Conservation (phyloP, 2,113 vertebrate genomes). For the Larimichthys crocea region DNA sequence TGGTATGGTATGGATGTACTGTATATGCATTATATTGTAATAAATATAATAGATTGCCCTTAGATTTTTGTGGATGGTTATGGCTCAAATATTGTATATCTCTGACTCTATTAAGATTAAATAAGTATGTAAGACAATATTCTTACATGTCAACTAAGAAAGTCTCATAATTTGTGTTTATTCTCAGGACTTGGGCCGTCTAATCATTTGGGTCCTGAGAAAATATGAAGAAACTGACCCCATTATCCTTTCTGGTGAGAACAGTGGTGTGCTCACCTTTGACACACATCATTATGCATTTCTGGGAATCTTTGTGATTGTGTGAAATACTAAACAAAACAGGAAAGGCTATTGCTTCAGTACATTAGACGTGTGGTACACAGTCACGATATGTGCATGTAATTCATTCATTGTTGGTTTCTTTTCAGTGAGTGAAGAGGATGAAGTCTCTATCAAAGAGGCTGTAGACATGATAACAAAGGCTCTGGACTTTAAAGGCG, state of each 20-base stretch:
- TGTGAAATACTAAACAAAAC: neutral
- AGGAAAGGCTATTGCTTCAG: neutral
- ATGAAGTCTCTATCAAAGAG: conserved; percentile 90
- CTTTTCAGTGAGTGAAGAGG: conserved; percentile 88
- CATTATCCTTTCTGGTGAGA: conserved; percentile 91
- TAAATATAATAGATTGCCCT: neutral
- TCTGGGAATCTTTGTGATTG: neutral
- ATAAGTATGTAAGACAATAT: neutral
- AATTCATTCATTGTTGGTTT: neutral
- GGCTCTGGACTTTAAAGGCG: conserved; percentile 87
- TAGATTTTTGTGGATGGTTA: neutral
- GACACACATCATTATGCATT: neutral
- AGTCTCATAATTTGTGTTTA: conserved; percentile 3
- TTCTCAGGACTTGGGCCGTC: conserved; percentile 86
- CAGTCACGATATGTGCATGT: neutral
- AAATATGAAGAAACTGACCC: conserved; percentile 89
- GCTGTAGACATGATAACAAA: conserved; percentile 83
- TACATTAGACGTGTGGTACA: neutral
- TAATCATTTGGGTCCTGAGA: conserved; percentile 88
- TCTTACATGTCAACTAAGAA: neutral
- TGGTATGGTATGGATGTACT: conserved; percentile 58
- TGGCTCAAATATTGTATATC: neutral
- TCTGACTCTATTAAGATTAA: neutral
- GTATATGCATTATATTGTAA: no score
- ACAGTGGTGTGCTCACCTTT: neutral